Base-by-base conservation (phyloP, 1,140 invertebrate genomes). In the Aphaenogaster floridana region DNA sequence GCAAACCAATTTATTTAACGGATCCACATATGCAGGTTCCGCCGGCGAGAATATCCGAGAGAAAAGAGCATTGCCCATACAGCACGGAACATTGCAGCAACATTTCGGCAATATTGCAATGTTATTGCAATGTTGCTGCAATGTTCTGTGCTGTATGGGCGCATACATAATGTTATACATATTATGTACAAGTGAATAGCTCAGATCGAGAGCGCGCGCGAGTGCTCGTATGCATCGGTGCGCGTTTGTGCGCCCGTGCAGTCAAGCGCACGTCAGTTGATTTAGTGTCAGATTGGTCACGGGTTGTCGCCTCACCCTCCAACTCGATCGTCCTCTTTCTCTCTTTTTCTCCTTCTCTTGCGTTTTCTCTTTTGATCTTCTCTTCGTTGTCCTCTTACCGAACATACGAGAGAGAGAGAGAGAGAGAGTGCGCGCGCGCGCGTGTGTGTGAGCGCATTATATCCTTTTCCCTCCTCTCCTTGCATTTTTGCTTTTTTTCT, bases 231-330 rank as follows among this genome's bases (percentile, higher is more conserved):
- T 89, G 79, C 72, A 85, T 80, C 71, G 77, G 63, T 52, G 74
- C 86, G n/a, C 74, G 77, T 74, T 61, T 86, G 87, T 61, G 78
- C 88, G 79, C 45, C 54, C 86, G 77, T 64, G 81, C 83, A 77
- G 78, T 87, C 83, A 81, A 89, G 86, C 88, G 90, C 92, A 88
- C 91, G 93, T 94, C 93, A 91, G 92, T 93, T 94, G 93, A 94
- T 94, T 94, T 94, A 94, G 93, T 92, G 93, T 93, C 89, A 92
- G 93, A 94, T 94, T 94, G 93, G 93, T 94, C 93, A 94, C 92
- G 93, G 93, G 90, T 93, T 94, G 93, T 94, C 93, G 92, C 92
- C 92, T 93, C 91, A 93, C 90, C 88, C 93, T 92, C 86, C 86
- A 80, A 88, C 74, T 74, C 54, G 57, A 48, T 69, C 45, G 39